These are phyloP conservation scores for Neosilurus hyrtlii DNA, from an alignment of 2,797 vertebrate genomes.

Conservation along the genomic window DNA sequence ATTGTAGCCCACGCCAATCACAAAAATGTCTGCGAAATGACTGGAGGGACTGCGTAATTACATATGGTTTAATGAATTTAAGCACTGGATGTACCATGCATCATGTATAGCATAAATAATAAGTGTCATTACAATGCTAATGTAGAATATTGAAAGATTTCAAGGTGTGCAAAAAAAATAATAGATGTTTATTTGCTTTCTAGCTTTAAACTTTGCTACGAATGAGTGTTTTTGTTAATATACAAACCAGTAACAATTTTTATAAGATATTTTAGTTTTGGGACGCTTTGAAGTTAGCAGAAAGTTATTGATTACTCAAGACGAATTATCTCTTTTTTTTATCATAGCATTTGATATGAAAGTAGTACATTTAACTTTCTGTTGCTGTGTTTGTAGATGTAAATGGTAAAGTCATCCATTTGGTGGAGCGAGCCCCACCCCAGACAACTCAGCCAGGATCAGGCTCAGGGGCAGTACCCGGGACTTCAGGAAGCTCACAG, in stretches of 20 bases:
- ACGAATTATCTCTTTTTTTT: neutral
- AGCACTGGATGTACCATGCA: too few species aligned
- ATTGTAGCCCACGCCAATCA: too few species aligned
- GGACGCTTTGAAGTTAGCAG: neutral
- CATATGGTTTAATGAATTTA: too few species aligned
- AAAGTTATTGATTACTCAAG: neutral
- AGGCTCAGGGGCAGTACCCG: slow-evolving; percentile 71
- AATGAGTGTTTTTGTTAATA: neutral
- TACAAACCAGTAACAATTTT: neutral
- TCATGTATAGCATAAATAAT: too few species aligned
- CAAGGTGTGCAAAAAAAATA: too few species aligned
- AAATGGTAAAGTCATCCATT: slow-evolving; percentile 89
- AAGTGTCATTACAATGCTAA: too few species aligned
- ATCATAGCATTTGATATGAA: neutral
- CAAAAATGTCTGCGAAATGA: too few species aligned
- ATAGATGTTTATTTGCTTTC: neutral
- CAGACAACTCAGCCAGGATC: slow-evolving; percentile 80
- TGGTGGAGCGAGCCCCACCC: slow-evolving; percentile 90
- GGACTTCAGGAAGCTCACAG: slow-evolving; percentile 63
- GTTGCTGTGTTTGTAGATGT: slow-evolving; percentile 74
- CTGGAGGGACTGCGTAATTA: too few species aligned
- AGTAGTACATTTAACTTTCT: neutral
- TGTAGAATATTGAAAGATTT: too few species aligned
- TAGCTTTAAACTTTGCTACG: neutral
- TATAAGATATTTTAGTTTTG: neutral